Evolutionary conservation across 53 echinoderm and acorn worm genomes (phyloP).

Genomic region (Astropecten irregularis): DNA sequence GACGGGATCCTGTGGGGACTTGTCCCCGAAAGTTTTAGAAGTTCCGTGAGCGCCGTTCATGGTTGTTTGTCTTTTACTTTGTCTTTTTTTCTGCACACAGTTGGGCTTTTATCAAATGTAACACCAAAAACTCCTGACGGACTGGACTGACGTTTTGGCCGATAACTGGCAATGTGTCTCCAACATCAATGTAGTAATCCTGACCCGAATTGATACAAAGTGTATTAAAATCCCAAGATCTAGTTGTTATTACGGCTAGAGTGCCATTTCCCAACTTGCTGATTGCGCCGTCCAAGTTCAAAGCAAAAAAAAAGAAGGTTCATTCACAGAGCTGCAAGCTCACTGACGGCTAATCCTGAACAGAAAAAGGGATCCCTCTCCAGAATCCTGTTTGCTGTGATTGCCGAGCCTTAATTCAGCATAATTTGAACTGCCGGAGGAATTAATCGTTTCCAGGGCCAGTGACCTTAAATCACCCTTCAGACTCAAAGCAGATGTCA

Average conservation of each 20-base stretch:
- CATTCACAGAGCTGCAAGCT: background rate
- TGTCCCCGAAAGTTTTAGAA: background rate
- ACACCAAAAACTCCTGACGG: too few species aligned
- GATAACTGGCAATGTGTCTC: too few species aligned
- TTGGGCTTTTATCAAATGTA: too few species aligned
- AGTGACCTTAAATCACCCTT: background rate
- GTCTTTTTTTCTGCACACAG: too few species aligned
- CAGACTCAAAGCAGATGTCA: background rate
- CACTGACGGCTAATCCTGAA: too few species aligned
- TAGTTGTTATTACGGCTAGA: background rate
- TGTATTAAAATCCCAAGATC: background rate
- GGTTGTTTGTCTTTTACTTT: too few species aligned
- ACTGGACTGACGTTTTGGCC: too few species aligned
- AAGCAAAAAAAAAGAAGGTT: background rate
- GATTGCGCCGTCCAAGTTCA: too few species aligned
- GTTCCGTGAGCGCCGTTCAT: conserved; percentile 34
- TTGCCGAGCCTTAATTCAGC: background rate
- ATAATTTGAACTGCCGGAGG: background rate
- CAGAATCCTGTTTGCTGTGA: background rate
- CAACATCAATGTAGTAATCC: too few species aligned
- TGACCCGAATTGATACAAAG: background rate
- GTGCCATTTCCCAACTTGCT: background rate
- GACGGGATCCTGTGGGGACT: conserved; percentile 67
- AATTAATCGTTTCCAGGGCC: background rate
- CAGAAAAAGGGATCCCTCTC: background rate